These are phyloP conservation scores for Mesochorus sp. DNA, from an alignment of 2,888 invertebrate species.

Conservation along the genomic window DNA sequence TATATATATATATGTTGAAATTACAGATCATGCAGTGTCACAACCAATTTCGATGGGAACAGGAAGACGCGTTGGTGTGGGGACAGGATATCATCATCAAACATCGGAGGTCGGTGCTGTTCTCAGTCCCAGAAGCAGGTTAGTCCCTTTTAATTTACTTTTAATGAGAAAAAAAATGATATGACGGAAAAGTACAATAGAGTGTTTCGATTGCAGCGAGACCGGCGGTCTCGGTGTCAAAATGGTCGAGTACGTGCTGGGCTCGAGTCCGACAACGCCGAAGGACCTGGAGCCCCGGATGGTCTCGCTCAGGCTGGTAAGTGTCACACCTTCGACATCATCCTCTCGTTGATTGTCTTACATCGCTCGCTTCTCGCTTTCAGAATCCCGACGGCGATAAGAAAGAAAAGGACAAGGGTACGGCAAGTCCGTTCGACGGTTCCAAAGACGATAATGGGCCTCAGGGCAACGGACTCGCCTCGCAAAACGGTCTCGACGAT, in stretches of 20 bases:
- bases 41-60: conserved; percentile 91
- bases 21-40: conserved; percentile 86
- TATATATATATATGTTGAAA: conserved; percentile 61
- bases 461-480: conserved; percentile 83
- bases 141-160: too few relatives aligned
- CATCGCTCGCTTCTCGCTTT: conserved; percentile 20
- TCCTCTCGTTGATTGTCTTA: neutral
- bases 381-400: conserved; percentile 80
- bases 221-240: conserved; percentile 96
- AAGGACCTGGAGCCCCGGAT: conserved; percentile 80
- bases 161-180: too few relatives aligned
- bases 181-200: neutral
- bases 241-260: conserved; percentile 99
- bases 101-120: conserved; percentile 80
- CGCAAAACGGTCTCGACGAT: conserved; percentile 90
- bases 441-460: conserved; percentile 84
- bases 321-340: conserved; percentile 7
- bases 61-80: conserved; percentile 86
- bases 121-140: conserved; percentile 81
- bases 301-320: conserved; percentile 80
- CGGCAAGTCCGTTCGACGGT: conserved; percentile 84
- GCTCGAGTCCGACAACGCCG: conserved; percentile 91
- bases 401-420: conserved; percentile 84
- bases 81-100: conserved; percentile 83
- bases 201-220: conserved; percentile 85